These are phyloP conservation scores for Polymixis lichenea DNA, from an alignment of 2,888 invertebrate genomes.

Conservation along the genomic window DNA sequence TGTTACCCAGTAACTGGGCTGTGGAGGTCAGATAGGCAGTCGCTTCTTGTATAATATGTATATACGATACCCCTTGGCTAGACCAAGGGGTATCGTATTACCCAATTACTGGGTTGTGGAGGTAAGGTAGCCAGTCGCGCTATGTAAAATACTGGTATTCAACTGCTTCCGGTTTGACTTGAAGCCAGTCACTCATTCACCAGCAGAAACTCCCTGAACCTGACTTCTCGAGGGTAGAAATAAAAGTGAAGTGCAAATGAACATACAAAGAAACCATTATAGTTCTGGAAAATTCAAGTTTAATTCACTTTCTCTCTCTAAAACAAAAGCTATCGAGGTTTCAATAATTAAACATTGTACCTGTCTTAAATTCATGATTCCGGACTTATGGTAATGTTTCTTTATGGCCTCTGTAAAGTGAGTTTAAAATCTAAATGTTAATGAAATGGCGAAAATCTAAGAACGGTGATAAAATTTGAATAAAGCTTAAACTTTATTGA, in stretches of 20 bases:
- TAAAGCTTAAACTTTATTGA: slow-evolving; percentile 63
- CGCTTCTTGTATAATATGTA: no score
- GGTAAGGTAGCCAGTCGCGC: no score
- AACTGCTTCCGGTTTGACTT: no score
- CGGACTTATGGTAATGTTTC: slow-evolving; percentile 51
- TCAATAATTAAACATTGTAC: slow-evolving; percentile 42
- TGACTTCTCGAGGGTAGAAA: background rate
- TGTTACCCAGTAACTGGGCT: no score
- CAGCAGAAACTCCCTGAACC: background rate
- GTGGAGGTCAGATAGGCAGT: no score
- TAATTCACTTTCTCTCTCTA: background rate
- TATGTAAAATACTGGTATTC: no score
- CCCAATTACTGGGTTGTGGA: no score
- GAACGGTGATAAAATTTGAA: slow-evolving; percentile 66
- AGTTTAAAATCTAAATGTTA: slow-evolving; percentile 61
- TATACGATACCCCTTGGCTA: no score
- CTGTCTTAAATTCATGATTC: slow-evolving; percentile 39
- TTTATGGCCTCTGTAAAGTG: slow-evolving; percentile 44
- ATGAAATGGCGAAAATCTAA: slow-evolving; percentile 61
- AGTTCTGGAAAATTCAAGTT: background rate
- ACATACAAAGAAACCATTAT: background rate
- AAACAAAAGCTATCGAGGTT: slow-evolving; percentile 21
- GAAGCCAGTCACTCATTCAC: no score
- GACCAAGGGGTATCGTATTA: no score
- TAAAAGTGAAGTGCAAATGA: background rate